phyloP scores from a whole-genome alignment of 2,888 invertebrate genomes.

The Brachylomia viminalis region DNA sequence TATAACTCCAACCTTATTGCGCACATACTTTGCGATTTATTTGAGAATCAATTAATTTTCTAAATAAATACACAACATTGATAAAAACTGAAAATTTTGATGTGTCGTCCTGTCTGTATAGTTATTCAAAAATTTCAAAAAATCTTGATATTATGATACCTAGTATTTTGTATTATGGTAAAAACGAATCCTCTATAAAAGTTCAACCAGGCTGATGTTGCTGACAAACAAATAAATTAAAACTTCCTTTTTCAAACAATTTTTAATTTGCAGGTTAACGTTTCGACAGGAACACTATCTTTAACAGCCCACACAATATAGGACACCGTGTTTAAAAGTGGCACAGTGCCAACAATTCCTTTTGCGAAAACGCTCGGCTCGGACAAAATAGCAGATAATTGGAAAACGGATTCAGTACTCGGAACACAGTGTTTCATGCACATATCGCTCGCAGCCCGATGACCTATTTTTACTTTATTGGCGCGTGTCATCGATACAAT shows the following conservation, averaged over 20 bases:
- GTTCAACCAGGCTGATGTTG: not conserved
- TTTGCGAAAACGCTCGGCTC: conserved; percentile 33
- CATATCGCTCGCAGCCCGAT: conserved; percentile 60
- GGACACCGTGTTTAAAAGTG: conserved; percentile 54
- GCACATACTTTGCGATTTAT: no score
- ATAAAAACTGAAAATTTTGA: no score
- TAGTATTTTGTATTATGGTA: not conserved
- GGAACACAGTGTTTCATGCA: conserved; percentile 55
- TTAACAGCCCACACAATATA: conserved; percentile 37
- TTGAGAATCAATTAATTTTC: no score
- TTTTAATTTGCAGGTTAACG: conserved; percentile 37
- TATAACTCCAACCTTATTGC: no score
- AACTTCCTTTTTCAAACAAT: conserved; percentile 2
- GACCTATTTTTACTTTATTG: conserved; percentile 66
- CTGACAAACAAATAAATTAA: conserved; percentile 17
- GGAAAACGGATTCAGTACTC: conserved; percentile 60
- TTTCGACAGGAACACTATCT: conserved; percentile 44
- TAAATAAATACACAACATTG: no score
- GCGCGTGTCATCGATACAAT: conserved; percentile 65
- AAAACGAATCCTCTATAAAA: not conserved
- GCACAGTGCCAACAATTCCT: conserved; percentile 59
- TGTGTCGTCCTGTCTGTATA: no score
- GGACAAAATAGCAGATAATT: conserved; percentile 62
- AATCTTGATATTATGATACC: not conserved
- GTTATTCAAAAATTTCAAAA: not conserved